Evolutionary conservation across 2,113 vertebrate genomes (phyloP).

Genomic region (Manacus vitellinus): DNA sequence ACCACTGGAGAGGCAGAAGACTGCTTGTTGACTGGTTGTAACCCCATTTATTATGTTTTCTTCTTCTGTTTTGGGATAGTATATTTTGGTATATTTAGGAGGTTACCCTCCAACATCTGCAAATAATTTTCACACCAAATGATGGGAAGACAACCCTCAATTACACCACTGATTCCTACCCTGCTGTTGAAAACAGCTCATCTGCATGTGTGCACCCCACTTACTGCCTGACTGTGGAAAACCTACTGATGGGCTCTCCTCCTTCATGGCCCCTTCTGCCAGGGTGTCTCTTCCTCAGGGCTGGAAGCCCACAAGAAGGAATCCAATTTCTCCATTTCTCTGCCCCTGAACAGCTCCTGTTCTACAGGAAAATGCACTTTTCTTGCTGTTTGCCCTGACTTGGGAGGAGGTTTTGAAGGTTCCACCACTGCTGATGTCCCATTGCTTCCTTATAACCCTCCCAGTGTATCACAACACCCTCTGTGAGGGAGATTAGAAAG

Average conservation of each 20-base stretch:
- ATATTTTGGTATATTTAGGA: not conserved
- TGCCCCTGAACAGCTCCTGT: not conserved
- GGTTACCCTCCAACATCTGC: slow-evolving; percentile 25
- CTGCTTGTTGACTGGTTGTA: not conserved
- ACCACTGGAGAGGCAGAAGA: not conserved
- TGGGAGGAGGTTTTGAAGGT: not conserved
- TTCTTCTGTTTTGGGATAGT: not conserved
- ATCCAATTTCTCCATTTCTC: accelerated
- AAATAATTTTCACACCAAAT: slow-evolving; percentile 31
- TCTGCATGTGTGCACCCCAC: not conserved
- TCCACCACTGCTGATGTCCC: not conserved
- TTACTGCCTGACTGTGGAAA: not conserved
- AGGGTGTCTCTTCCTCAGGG: accelerated
- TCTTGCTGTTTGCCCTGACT: not conserved
- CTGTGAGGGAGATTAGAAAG: not conserved
- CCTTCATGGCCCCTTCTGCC: accelerated
- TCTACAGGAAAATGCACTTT: not conserved
- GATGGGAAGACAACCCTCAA: not conserved
- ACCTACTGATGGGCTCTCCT: accelerated
- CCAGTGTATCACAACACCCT: accelerated
- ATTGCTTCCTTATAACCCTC: not conserved
- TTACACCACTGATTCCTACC: not conserved
- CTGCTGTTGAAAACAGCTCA: not conserved
- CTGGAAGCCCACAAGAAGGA: not conserved
- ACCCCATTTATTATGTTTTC: not conserved